These are phyloP conservation scores for Ligdia adustata DNA, from an alignment of 2,888 invertebrate genomes.

Conservation along the genomic window DNA sequence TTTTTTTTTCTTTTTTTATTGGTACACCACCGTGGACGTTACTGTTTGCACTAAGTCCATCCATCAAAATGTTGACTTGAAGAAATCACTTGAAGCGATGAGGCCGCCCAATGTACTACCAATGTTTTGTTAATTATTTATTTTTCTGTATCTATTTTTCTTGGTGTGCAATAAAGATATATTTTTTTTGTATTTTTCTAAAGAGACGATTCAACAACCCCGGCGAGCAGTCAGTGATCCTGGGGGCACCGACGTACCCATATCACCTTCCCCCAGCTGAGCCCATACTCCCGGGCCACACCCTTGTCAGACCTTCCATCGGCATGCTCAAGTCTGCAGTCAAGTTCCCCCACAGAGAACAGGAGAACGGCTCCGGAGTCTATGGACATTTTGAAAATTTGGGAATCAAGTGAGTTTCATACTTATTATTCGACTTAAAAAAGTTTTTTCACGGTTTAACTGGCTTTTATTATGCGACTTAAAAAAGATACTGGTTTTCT, in stretches of 20 bases:
- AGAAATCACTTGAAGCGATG: too few species aligned
- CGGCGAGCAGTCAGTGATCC: conserved; percentile 41
- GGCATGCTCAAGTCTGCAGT: conserved; percentile 72
- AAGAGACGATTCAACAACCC: conserved; percentile 49
- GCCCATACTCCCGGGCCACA: conserved; percentile 68
- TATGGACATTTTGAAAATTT: conserved; percentile 63
- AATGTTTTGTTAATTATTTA: too few species aligned
- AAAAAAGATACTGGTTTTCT: too few species aligned
- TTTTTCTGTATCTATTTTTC: too few species aligned
- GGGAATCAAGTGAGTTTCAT: conserved; percentile 56
- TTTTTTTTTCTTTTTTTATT: too few species aligned
- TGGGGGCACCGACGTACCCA: conserved; percentile 54
- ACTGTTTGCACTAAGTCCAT: too few species aligned
- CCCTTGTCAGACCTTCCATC: conserved; percentile 63
- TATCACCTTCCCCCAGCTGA: conserved; percentile 68
- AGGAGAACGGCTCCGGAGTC: conserved; percentile 61
- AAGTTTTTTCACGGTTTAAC: too few species aligned
- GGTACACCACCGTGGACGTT: too few species aligned
- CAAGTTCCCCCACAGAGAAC: conserved; percentile 69
- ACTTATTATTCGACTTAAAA: too few species aligned
- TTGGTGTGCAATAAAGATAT: background rate
- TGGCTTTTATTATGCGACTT: too few species aligned
- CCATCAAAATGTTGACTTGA: too few species aligned
- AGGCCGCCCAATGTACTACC: too few species aligned
- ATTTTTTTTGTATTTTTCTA: background rate